Evolutionary conservation across 2,797 vertebrate species (phyloP), one percentile per base, ranked within the genome.

Genomic region (Melanotaenia nigrans): DNA sequence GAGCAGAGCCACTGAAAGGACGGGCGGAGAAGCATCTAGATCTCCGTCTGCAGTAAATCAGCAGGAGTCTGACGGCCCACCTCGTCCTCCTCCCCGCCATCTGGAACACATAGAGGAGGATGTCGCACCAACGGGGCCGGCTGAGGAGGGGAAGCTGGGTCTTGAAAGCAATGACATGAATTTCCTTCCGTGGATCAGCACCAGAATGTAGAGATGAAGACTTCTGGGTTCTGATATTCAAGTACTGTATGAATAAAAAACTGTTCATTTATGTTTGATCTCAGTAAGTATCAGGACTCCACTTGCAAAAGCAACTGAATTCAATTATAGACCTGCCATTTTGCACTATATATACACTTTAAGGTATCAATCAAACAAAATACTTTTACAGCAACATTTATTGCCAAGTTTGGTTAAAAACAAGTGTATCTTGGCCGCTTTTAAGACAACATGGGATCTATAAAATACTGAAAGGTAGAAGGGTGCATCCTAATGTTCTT

Each of bases 21-120:
- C 32, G 67, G 35, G 55, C 42, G 3, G 77, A 61, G 65, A 33
- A 78, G 75, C 60, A 28, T 79, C 42, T 8, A 75, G 53, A 78
- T 51, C 75, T 80, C 53, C 35, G 57, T 72, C 82, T 79, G 82
- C 81, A 78, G 77, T 57, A 55, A 78, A 82, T 71, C 90, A 85
- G 79, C 78, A 47, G 83, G 71, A 75, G 73, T 24, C 69, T 33
- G 62, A 69, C 28, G 66, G 64, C 70, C 24, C 10, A 56, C 55
- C 67, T 35, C 65, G 36, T 49, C 77, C 75, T 61, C 81, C 42
- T 16, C 71, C 69, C 56, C 1, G 53, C 80, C 90, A 89, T 89
- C 78, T 88, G 88, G 90, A 89, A 78, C 59, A 11, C 75, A 85
- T 86, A 55, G 69, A 83, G 62, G 68, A 85, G 79, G 87, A 90